Base-by-base conservation (phyloP, 1,140 invertebrate genomes). In the Glossosoma conforme region DNA sequence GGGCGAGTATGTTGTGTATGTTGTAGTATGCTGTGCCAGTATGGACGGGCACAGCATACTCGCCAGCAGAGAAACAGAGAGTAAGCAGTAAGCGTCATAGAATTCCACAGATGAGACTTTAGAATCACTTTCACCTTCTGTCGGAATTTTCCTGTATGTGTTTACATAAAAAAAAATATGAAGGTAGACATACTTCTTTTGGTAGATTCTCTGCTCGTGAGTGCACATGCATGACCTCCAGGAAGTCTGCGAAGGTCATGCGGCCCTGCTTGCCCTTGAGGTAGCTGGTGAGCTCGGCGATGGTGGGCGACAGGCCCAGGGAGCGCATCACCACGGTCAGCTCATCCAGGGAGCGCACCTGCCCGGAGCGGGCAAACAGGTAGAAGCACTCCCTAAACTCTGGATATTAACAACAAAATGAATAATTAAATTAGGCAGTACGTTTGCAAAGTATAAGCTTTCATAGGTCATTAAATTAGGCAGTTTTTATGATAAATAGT, bases 341-440 rank as follows among this genome's bases (percentile, higher is more conserved):
- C 69, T 96, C 92, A 68, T 96, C 91, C 38, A 95, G 66, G 8
- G 86, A 87, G 36, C 81, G 83, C 41, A 97, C 94, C 62, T 89
- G 83, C 1, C 91, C 91, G 58, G 83, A 87, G 45, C 88, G 74
- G 3, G 92, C 91, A 72, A 95, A 95, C 30, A 97, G 75, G 64
- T 91, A 92, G 71, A 96, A 97, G 64, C 92, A 96, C 75, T 95
- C 92, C 58, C 91, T 82, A 66, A 94, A 97, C 70, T 95, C 92
- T 96, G 70, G 62, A 81, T 76, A 63, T 60, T 43, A 58, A 51
- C 50, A 25, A 49, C 9, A 55, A 55, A 10, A 13, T 15, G 18
- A 15, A 22, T 37, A 22, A 21, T 28, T 52, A 15, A 49, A 22
- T 44, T 19, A 13, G n/a, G 41, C 6, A 17, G 14, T 37, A 30